These are phyloP conservation scores for Anarsia innoxiella DNA, from an alignment of 2,888 invertebrate genomes.

Conservation along the genomic window DNA sequence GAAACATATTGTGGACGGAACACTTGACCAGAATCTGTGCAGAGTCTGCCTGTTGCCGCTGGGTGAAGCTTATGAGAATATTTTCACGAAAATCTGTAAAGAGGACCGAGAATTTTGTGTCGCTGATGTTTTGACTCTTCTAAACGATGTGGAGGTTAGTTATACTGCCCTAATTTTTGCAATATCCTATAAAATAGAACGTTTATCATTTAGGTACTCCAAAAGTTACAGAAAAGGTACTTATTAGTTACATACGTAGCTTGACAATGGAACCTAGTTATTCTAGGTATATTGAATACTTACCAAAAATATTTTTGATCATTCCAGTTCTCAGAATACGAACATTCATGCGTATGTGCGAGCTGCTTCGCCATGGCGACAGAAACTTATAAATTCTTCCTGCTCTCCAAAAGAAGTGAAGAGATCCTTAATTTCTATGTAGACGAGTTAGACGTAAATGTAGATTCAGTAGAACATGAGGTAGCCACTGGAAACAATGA, in stretches of 20 bases:
- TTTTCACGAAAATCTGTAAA: slow-evolving; percentile 52
- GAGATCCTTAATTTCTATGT: slow-evolving; percentile 44
- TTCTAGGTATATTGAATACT: too few relatives aligned
- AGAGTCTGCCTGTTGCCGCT: slow-evolving; percentile 48
- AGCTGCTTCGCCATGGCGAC: slow-evolving; percentile 47
- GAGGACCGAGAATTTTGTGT: slow-evolving; percentile 48
- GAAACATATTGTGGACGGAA: slow-evolving; percentile 51
- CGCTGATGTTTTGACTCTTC: slow-evolving; percentile 43
- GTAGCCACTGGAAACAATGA: slow-evolving; percentile 17
- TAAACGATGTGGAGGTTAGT: slow-evolving; percentile 42
- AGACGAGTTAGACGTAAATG: slow-evolving; percentile 33
- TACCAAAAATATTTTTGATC: too few relatives aligned
- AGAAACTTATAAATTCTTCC: slow-evolving; percentile 48
- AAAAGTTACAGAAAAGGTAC: too few relatives aligned
- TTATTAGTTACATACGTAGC: too few relatives aligned
- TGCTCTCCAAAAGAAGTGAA: slow-evolving; percentile 35
- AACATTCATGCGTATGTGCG: slow-evolving; percentile 44
- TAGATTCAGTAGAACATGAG: slow-evolving; percentile 25
- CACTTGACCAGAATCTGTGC: slow-evolving; percentile 46
- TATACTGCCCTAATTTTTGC: not conserved
- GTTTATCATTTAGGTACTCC: too few relatives aligned
- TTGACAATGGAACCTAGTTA: too few relatives aligned
- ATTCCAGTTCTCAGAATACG: slow-evolving; percentile 40
- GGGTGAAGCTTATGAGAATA: slow-evolving; percentile 38
- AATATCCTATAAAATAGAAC: not conserved